Conservation (phyloP, 2,888 invertebrate species). For the Clanis bilineata region DNA sequence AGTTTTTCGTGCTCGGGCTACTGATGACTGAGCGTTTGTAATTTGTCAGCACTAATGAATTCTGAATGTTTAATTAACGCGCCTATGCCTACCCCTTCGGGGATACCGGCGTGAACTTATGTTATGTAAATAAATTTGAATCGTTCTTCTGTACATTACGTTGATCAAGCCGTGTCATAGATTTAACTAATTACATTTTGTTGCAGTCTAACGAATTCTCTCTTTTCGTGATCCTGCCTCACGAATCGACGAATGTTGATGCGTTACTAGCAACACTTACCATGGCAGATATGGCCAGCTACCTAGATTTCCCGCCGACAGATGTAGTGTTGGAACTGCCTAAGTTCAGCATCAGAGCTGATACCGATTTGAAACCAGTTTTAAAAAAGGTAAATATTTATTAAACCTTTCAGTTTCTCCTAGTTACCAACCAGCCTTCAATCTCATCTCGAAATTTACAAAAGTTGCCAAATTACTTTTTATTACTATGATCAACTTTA, state of each 20-base stretch:
- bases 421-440: no score
- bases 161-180: neutral
- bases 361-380: conserved; percentile 56
- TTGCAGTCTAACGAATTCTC: conserved; percentile 73
- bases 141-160: no score
- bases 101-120: no score
- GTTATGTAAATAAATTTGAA: no score
- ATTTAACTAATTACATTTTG: conserved; percentile 10
- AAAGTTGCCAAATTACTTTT: neutral
- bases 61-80: no score
- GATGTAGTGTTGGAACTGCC: conserved; percentile 66
- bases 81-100: no score
- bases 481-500: no score
- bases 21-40: no score
- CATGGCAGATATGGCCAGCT: conserved; percentile 49
- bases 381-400: conserved; percentile 49
- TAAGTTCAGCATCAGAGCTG: conserved; percentile 66
- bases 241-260: conserved; percentile 44
- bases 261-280: conserved; percentile 49
- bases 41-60: no score
- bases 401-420: neutral
- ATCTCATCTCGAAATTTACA: neutral
- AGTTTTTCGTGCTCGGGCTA: no score
- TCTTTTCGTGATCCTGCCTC: conserved; percentile 72
- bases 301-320: conserved; percentile 41